These are phyloP conservation scores for Hydrotaea diabolus DNA, from an alignment of 2,888 invertebrate species.

Conservation along the genomic window DNA sequence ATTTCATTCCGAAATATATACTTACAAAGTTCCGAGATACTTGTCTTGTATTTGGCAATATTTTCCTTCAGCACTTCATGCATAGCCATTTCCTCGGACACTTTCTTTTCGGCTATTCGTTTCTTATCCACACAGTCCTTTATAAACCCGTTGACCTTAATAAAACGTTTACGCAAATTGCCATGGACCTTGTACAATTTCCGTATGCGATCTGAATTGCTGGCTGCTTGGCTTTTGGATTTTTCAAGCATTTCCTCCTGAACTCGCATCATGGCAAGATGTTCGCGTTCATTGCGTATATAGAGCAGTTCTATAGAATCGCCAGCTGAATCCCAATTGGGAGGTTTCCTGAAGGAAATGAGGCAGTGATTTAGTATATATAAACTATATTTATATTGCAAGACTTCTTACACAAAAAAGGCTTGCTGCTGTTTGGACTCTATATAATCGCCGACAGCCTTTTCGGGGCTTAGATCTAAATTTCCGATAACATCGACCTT, in stretches of 20 bases:
- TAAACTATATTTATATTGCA: neutral
- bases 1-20: too few relatives aligned
- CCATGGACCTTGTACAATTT: constrained; percentile 75
- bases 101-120: constrained; percentile 74
- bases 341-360: constrained; percentile 74
- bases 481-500: constrained; percentile 79
- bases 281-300: constrained; percentile 77
- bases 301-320: constrained; percentile 78
- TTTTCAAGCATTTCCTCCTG: constrained; percentile 76
- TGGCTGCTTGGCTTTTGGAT: constrained; percentile 72
- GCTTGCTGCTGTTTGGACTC: constrained; percentile 77
- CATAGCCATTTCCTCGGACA: constrained; percentile 72
- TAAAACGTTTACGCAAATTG: constrained; percentile 76
- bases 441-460: constrained; percentile 76
- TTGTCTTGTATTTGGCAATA: constrained; percentile 72
- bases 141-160: constrained; percentile 78
- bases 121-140: constrained; percentile 79
- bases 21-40: constrained; percentile 68
- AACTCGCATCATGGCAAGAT: constrained; percentile 74
- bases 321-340: constrained; percentile 79
- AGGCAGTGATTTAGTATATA: too few relatives aligned
- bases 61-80: constrained; percentile 72
- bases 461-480: constrained; percentile 78
- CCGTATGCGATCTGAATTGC: constrained; percentile 75
- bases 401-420: constrained; percentile 76